Conservation (phyloP, 2,797 vertebrate species). For the Coregonus ussuriensis region DNA sequence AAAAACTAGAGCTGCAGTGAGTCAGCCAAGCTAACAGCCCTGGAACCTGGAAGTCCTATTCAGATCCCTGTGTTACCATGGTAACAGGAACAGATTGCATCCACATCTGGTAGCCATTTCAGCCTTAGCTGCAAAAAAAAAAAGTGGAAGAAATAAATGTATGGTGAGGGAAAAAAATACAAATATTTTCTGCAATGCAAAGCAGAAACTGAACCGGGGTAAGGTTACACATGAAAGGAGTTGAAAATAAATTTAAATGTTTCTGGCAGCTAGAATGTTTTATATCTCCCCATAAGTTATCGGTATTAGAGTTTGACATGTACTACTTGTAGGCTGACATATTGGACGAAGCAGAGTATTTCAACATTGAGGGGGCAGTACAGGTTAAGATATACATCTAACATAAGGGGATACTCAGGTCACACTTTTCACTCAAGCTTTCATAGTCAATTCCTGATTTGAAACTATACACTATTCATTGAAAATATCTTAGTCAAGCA, state of each 20-base stretch:
- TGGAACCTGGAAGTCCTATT: slow-evolving; percentile 73
- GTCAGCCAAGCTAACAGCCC: slow-evolving; percentile 72
- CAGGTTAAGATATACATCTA: not conserved
- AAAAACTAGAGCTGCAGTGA: slow-evolving; percentile 64
- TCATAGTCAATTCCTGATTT: too few relatives aligned
- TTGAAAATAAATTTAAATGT: slow-evolving; percentile 66
- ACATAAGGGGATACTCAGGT: too few relatives aligned
- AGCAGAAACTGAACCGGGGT: slow-evolving; percentile 83
- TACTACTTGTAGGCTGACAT: slow-evolving; percentile 11
- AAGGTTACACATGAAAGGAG: slow-evolving; percentile 68
- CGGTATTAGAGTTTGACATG: slow-evolving; percentile 18
- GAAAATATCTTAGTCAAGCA: too few relatives aligned
- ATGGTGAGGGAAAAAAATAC: slow-evolving; percentile 86
- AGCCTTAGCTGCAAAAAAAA: slow-evolving; percentile 64
- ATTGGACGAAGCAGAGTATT: not conserved
- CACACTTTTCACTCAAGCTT: too few relatives aligned
- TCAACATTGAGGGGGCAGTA: not conserved
- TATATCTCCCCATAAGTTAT: slow-evolving; percentile 24
- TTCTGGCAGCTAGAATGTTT: slow-evolving; percentile 29
- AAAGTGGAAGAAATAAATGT: slow-evolving; percentile 81
- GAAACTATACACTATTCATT: too few relatives aligned
- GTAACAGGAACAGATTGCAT: slow-evolving; percentile 84
- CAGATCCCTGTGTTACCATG: slow-evolving; percentile 74
- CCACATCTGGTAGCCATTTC: slow-evolving; percentile 97
- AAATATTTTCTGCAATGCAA: slow-evolving; percentile 92